These are phyloP conservation scores for Dendrocincla fuliginosa DNA, from an alignment of 2,797 vertebrate genomes.

Conservation along the genomic window DNA sequence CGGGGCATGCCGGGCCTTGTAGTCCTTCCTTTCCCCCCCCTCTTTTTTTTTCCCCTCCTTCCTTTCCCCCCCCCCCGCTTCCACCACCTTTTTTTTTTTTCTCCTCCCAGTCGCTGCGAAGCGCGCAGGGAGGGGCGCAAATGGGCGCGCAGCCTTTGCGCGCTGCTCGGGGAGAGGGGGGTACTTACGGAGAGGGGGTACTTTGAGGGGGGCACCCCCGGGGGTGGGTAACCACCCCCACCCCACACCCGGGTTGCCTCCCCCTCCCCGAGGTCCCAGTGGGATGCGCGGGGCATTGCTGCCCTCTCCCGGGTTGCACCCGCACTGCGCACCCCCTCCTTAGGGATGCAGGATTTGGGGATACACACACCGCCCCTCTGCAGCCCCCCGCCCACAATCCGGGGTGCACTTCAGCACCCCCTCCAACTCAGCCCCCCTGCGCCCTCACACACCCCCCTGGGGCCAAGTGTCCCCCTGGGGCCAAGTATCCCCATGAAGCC, in stretches of 20 bases:
- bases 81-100: not conserved
- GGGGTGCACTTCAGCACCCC: not conserved
- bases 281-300: conserved; percentile 24
- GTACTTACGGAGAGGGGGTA: not conserved
- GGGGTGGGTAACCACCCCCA: not conserved
- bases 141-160: not conserved
- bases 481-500: not conserved
- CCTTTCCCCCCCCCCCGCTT: not conserved
- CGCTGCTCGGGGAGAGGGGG: not conserved
- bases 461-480: too few species aligned
- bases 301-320: conserved; percentile 50
- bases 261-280: not conserved
- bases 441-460: not conserved
- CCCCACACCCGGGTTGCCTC: not conserved
- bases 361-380: not conserved
- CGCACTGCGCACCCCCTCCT: not conserved
- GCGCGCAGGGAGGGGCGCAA: conserved; percentile 20
- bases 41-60: not conserved
- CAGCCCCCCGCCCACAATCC: not conserved
- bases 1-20: conserved; percentile 76
- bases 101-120: conserved; percentile 33
- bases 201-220: not conserved
- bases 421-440: not conserved
- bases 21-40: conserved; percentile 43
- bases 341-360: not conserved